Evolutionary conservation across 1,140 invertebrate species (phyloP), one percentile per base, ranked within the genome.

Genomic region (Carposina sasakii): DNA sequence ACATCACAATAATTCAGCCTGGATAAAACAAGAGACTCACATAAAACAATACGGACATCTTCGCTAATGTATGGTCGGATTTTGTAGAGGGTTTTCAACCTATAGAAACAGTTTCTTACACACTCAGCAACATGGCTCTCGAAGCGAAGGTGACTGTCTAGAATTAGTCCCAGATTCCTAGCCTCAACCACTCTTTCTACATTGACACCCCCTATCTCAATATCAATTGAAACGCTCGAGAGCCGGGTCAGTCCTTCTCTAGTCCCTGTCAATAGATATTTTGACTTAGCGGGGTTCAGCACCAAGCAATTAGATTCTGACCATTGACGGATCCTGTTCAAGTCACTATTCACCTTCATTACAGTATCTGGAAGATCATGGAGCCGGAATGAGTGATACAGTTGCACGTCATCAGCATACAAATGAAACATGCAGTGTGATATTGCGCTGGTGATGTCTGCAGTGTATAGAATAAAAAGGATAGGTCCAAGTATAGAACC

Each of bases 321-420:
- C 31, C 31, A 33, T 5, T 13, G 5, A 15, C 9, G 9, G 15
- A 33, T 33, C 4, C 3, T 8, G 13, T 33, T 13, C 4, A 33
- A 13, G 15, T 33, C 31, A 8, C 9, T 8, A 3, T 33, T 5
- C 4, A 33, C 13, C n/a, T 15, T 33, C 4, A 15, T n/a, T n/a
- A 33, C 9, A 3, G 31, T n/a, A 4, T 4, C 4, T 15, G 9
- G 9, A 8, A 33, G 15, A 15, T 33, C 31, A 5, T 33, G 31
- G 9, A 13, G 31, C 8, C n/a, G 9, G n/a, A 13, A 39, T 28
- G 19, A 22, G 36, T 19, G n/a, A 17, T 17, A 48, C 6, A 48
- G 2, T 40, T 48, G 46, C 10, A 48, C 20, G 30, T 48, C 46
- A 33, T 48, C 46, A 3, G 46, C 46, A 17, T 48, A 48, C 3